These are phyloP conservation scores for Chrysopa pallens DNA, from an alignment of 1,140 invertebrate species.

Conservation along the genomic window DNA sequence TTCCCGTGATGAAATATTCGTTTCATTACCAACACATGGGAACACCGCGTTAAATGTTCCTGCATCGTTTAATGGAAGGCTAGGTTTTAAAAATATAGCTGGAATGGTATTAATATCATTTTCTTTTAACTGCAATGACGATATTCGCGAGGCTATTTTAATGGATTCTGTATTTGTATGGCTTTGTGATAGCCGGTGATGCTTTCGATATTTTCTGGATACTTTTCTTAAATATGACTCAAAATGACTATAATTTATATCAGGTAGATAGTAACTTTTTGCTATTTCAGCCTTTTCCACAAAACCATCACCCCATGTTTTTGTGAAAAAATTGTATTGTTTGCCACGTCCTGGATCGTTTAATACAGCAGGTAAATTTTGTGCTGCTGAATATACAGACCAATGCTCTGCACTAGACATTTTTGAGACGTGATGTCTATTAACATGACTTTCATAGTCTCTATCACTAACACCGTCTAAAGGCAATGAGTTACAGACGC, in stretches of 20 bases:
- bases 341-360: conserved; percentile 88
- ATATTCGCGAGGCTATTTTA: background rate
- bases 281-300: conserved; percentile 62
- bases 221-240: conserved; percentile 71
- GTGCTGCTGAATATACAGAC: conserved; percentile 65
- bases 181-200: conserved; percentile 26
- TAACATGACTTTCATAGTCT: conserved; percentile 75
- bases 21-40: conserved; percentile 30
- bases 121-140: conserved; percentile 4
- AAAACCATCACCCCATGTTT: conserved; percentile 94
- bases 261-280: conserved; percentile 62
- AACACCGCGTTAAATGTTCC: conserved; percentile 80
- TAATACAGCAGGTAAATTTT: conserved; percentile 90
- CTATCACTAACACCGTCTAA: conserved; percentile 75
- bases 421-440: conserved; percentile 54
- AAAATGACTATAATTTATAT: conserved; percentile 71
- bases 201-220: conserved; percentile 37
- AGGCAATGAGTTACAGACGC: conserved; percentile 68
- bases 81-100: conserved; percentile 69
- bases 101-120: conserved; percentile 42
- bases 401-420: conserved; percentile 35
- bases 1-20: conserved; percentile 14
- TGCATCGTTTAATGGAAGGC: conserved; percentile 63
- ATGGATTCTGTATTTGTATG: conserved; percentile 17
- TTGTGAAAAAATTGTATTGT: conserved; percentile 86